Evolutionary conservation across 2,888 invertebrate genomes (phyloP), one percentile per base, ranked within the genome.

Genomic region (Antheraea assamensis): DNA sequence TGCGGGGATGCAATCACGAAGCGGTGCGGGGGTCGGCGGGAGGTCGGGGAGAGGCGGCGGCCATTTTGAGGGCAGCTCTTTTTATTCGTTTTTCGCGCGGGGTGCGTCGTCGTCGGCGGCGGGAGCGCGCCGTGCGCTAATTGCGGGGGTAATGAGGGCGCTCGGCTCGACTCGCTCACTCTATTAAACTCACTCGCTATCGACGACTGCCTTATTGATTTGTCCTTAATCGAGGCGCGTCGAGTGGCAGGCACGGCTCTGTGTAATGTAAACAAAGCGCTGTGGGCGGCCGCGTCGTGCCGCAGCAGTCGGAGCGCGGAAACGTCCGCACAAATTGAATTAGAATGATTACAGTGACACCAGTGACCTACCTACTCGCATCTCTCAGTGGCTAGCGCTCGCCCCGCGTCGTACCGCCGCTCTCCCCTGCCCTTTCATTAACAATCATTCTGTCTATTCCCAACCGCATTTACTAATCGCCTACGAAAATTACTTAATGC

Each of bases 11-110:
- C 94, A 94, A 95, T 94, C 94, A 94, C 94, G 94, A 95, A 94
- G 93, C 93, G 93, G 93, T 90, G 94, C 91, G 94, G 92, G 94
- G 92, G 88, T 85, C 86, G 90, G 87, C 87, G 89, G 91, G 91
- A 83, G 89, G 85, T 82, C 86, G 90, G 91, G 92, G 91, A 90
- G 91, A 90, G 92, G 92, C 95, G 96, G 96, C 96, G 96, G 96
- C 96, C 96, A 96, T 96, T 96, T 96, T 96, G 96, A 96, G 96
- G 96, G 96, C 95, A 95, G 96, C 95, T 96, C 96, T 95, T 95
- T 95, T 95, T 94, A 93, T 95, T 95, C 94, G 95, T 94, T 94
- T 95, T 93, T 93, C 92, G 94, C 93, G 93, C 93, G 92, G 93
- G 94, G 93, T 92, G 93, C 93, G 94, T 92, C 91, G 92, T 88